A percentile compares a stretch with the other conserved stretches of the same genome.
phyloP scores from a whole-genome alignment of 2,888 invertebrate species.

The Drosophila meridionalis region DNA sequence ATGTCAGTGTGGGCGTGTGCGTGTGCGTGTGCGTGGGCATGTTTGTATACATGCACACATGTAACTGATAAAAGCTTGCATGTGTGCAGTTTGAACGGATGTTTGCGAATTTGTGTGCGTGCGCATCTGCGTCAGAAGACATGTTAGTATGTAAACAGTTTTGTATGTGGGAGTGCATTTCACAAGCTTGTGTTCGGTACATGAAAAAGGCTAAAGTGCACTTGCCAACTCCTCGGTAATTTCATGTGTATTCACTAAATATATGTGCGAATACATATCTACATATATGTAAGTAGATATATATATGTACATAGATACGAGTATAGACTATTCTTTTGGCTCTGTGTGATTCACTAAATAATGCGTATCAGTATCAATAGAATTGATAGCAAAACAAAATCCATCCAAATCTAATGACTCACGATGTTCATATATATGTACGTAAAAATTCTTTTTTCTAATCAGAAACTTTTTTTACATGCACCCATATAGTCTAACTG shows the following conservation, averaged over 20 bases:
- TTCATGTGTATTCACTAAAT: neutral
- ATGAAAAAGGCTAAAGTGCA: slow-evolving; percentile 11
- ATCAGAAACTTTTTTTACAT: too few species aligned
- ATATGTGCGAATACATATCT: neutral
- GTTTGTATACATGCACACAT: neutral
- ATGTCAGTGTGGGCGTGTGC: neutral
- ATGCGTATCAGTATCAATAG: slow-evolving; percentile 31
- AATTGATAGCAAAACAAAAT: slow-evolving; percentile 36
- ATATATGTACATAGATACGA: neutral
- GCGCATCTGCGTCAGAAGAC: neutral
- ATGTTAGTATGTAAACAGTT: neutral
- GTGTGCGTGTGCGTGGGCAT: neutral
- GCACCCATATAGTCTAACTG: neutral
- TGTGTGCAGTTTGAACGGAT: neutral
- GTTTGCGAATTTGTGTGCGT: neutral
- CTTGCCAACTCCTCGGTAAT: slow-evolving; percentile 7
- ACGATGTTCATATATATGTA: slow-evolving; percentile 1
- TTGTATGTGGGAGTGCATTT: slow-evolving; percentile 8
- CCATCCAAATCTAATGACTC: slow-evolving; percentile 36
- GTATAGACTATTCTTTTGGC: neutral
- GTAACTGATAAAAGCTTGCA: slow-evolving; percentile 2
- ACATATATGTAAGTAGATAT: neutral
- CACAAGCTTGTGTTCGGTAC: slow-evolving; percentile 5
- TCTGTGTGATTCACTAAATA: slow-evolving; percentile 36
- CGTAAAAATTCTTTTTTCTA: too few species aligned